These are phyloP conservation scores for Gasteruption jaculator DNA, from an alignment of 2,888 invertebrate genomes.

Conservation along the genomic window DNA sequence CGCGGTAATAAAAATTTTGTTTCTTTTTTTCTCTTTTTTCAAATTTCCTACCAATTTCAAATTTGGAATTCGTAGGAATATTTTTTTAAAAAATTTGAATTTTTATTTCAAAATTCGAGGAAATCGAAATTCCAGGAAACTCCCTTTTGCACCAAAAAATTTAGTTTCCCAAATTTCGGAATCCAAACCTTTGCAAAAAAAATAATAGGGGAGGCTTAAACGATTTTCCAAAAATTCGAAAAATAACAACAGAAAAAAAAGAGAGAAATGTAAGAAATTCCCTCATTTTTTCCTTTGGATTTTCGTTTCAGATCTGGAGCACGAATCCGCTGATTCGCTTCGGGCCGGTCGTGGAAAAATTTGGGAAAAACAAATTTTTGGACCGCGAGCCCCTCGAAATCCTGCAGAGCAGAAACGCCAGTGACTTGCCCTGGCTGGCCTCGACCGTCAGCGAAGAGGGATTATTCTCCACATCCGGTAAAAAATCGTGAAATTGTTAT, in stretches of 20 bases:
- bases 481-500: constrained; percentile 20
- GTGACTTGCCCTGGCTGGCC: constrained; percentile 63
- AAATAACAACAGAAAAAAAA: too few species aligned
- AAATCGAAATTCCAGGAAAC: too few species aligned
- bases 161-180: too few species aligned
- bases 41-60: not conserved
- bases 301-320: constrained; percentile 55
- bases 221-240: not conserved
- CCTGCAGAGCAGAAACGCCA: constrained; percentile 56
- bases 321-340: constrained; percentile 67
- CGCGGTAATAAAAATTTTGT: not conserved
- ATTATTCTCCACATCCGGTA: constrained; percentile 64
- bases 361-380: constrained; percentile 1
- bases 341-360: constrained; percentile 51
- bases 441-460: constrained; percentile 66
- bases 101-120: too few species aligned
- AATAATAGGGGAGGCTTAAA: not conserved
- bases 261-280: too few species aligned
- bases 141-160: too few species aligned
- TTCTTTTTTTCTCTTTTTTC: not conserved
- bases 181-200: too few species aligned
- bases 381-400: not conserved
- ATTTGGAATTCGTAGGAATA: too few species aligned
- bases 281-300: too few species aligned
- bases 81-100: too few species aligned